Conservation (phyloP, 2,888 invertebrate genomes). For the Lydus trimaculatus region DNA sequence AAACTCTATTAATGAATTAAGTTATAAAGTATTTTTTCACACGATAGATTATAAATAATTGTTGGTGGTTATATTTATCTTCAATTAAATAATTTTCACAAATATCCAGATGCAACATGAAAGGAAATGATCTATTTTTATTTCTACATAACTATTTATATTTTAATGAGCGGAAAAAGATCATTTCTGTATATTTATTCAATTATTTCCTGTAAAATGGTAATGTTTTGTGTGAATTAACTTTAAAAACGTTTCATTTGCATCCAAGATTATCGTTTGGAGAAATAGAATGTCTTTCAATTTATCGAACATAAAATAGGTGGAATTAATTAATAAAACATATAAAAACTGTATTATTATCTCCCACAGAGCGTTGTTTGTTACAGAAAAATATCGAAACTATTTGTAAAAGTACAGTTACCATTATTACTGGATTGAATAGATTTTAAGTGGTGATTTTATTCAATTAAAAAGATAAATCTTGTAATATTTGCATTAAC, state of each 20-base stretch:
- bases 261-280: background rate
- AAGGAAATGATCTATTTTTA: background rate
- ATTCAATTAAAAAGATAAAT: background rate
- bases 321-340: background rate
- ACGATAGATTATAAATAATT: background rate
- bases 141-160: background rate
- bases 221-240: background rate
- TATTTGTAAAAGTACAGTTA: background rate
- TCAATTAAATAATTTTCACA: background rate
- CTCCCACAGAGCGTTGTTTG: no score
- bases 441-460: background rate
- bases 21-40: background rate
- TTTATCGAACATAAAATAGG: background rate
- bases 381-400: no score
- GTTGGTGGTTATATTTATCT: background rate
- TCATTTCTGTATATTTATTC: background rate
- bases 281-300: background rate
- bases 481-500: background rate
- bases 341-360: background rate
- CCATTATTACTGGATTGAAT: background rate
- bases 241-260: background rate
- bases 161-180: slow-evolving; percentile 3
- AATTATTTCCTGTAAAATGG: background rate
- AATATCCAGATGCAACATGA: background rate
- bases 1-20: background rate